A percentile compares a stretch with the other conserved stretches of the same genome.
Evolutionary conservation across 2,797 vertebrate species (phyloP).

Genomic region (Acanthopagrus latus): DNA sequence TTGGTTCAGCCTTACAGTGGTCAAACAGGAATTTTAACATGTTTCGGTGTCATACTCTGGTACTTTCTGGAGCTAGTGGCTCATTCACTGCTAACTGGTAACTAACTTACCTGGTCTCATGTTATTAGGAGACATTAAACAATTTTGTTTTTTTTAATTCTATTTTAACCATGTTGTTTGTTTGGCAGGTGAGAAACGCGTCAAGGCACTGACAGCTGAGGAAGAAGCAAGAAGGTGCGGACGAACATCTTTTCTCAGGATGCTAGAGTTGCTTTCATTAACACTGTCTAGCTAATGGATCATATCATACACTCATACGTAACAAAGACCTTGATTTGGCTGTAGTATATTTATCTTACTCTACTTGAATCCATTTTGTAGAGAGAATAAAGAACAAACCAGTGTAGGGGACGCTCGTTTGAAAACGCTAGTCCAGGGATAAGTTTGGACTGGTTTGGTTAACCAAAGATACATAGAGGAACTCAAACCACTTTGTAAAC

Average conservation of each 20-base stretch:
- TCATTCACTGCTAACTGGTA: not conserved
- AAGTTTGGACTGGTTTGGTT: no score
- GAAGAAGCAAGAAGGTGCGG: slow-evolving; percentile 82
- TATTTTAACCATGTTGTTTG: slow-evolving; percentile 20
- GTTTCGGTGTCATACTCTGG: not conserved
- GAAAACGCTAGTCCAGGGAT: no score
- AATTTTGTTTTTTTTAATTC: not conserved
- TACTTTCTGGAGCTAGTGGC: not conserved
- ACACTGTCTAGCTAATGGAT: not conserved
- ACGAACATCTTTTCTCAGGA: not conserved
- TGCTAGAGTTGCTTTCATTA: not conserved
- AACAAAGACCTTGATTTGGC: not conserved
- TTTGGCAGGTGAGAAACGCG: slow-evolving; percentile 71
- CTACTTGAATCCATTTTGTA: not conserved
- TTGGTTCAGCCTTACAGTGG: not conserved
- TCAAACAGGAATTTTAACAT: not conserved
- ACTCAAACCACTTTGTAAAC: no score
- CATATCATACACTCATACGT: not conserved
- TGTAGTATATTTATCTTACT: not conserved
- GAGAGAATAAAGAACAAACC: no score
- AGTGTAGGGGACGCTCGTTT: no score
- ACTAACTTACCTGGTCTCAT: not conserved
- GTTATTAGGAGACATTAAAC: not conserved
- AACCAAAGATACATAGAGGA: no score
- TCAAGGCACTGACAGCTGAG: slow-evolving; percentile 60